Evolutionary conservation across 2,888 invertebrate species (phyloP), one percentile per base, ranked within the genome.

Genomic region (Leptogaster cylindrica): DNA sequence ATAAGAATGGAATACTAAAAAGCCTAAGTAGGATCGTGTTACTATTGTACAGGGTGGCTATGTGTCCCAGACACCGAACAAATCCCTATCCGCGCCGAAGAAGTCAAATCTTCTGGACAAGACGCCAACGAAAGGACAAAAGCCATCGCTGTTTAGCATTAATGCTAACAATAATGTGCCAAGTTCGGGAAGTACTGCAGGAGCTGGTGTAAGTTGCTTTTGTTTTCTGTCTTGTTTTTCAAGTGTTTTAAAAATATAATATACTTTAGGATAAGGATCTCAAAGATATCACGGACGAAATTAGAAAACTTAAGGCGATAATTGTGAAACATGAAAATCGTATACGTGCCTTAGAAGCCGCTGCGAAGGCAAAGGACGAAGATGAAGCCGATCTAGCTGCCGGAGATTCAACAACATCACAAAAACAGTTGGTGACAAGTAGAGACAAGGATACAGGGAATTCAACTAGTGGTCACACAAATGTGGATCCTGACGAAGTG

Each of bases 291-390:
- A 87, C 89, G 39, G 93, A 95, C 77, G 95, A 95, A 81, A 93
- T 95, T 74, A 88, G 94, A 68, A 94, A 94, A 79, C 82, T 95
- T 72, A 95, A 95, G 77, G 91, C 94, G n/a, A 92, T 95, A 80
- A 93, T 95, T 73, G 92, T 95, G 23, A 95, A 95, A 77, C 95
- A 95, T 77, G 95, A 95, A 83, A 94, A 93, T 73, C 79, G 81
- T 68, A 80, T 81, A 66, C 79, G 81, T 20, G 80, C 80, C 61
- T 73, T 81, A 70, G 81, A 81, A 72, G 81, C 81, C 2, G 76
- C 79, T 64, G 73, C 73, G 36, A 77, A 76, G 64, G 75, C 76
- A 12, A 75, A 77, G 46, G 75, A 76, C 61, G 77, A 77, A 55
- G 78, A 76, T 33, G 77, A 76, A 63, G 74, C 70, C 66, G 65